These are phyloP conservation scores for Limonius californicus DNA, from an alignment of 1,140 invertebrate species.

Conservation along the genomic window DNA sequence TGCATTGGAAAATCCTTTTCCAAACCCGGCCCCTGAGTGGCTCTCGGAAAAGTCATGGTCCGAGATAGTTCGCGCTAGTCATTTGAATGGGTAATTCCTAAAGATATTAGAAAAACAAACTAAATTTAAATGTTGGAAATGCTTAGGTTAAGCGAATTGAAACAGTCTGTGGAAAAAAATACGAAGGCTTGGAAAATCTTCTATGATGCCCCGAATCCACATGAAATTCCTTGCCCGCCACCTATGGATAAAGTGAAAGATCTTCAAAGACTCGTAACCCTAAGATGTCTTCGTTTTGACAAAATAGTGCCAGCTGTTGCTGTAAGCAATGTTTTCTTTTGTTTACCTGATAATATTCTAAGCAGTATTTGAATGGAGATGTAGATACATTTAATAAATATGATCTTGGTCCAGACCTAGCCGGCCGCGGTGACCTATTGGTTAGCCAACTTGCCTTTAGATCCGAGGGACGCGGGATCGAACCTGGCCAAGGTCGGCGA, in stretches of 20 bases:
- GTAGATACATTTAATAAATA: no score
- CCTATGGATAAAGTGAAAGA: conserved; percentile 60
- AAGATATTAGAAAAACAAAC: no score
- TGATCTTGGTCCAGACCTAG: no score
- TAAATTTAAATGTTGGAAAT: no score
- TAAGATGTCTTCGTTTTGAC: conserved; percentile 81
- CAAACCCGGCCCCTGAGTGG: conserved; percentile 77
- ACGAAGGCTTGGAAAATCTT: conserved; percentile 67
- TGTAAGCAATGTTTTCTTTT: no score
- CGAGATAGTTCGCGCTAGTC: conserved; percentile 66
- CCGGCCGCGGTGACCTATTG: no score
- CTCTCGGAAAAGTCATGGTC: conserved; percentile 82
- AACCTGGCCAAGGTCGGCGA: no score
- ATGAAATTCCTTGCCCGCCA: conserved; percentile 62
- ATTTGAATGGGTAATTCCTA: conserved; percentile 53
- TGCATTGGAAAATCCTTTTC: conserved; percentile 68
- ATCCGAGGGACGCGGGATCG: no score
- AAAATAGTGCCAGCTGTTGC: conserved; percentile 72
- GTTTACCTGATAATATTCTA: no score
- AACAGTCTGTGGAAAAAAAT: conserved; percentile 54
- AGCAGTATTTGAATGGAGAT: no score
- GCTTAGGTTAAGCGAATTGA: conserved; percentile 60
- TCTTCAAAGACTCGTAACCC: conserved; percentile 63
- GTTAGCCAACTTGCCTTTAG: no score
- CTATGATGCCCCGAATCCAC: conserved; percentile 70